Evolutionary conservation across 2,888 invertebrate species (phyloP).

Genomic region (Boloria selene): DNA sequence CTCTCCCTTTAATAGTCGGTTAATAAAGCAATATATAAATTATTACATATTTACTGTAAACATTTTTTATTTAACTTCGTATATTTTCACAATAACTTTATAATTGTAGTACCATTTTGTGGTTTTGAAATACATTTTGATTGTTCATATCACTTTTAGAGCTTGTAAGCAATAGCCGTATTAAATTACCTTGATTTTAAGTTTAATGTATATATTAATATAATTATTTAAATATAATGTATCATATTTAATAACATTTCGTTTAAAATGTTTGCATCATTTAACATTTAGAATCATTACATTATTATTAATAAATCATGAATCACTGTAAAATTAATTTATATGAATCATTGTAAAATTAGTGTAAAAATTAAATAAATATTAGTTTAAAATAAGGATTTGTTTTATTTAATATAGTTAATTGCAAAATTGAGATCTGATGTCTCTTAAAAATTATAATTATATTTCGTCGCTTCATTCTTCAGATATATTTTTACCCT

Average conservation of each 20-base stretch:
- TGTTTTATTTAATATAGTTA: conserved; percentile 1
- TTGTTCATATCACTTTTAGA: no score
- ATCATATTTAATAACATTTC: not conserved
- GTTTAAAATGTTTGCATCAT: conserved; percentile 8
- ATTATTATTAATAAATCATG: conserved; percentile 9
- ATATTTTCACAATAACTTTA: no score
- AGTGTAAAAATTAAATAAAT: conserved; percentile 12
- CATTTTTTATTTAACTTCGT: no score
- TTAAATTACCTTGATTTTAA: not conserved
- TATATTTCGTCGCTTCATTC: no score
- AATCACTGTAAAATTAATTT: conserved; percentile 19
- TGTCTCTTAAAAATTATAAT: conserved; percentile 12
- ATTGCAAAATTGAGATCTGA: not conserved
- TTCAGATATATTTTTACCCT: no score
- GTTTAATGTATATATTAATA: conserved; percentile 9
- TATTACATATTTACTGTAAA: no score
- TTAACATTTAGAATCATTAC: conserved; percentile 11
- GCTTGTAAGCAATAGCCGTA: no score
- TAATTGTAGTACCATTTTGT: no score
- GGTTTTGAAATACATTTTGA: no score
- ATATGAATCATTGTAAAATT: conserved; percentile 17
- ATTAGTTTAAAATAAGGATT: conserved; percentile 8
- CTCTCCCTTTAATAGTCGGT: no score
- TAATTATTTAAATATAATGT: conserved; percentile 18
- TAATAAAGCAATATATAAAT: no score